Percentiles rank a stretch among this genome's conserved stretches.
Evolutionary conservation across 2,113 vertebrate species (phyloP).

Genomic region (Semnornis frantzii): DNA sequence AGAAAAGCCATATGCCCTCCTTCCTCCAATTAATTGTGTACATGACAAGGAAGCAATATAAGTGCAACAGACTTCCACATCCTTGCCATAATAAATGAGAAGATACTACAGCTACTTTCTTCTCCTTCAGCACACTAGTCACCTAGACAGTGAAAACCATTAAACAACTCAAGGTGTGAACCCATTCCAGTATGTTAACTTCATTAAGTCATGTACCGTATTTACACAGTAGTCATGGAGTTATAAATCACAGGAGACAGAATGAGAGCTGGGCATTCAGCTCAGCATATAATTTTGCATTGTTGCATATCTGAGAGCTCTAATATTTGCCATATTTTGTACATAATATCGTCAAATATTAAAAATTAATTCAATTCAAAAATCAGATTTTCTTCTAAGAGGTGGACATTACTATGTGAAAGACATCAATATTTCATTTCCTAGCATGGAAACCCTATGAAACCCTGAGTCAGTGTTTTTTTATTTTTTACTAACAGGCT

Average conservation of each 20-base stretch:
- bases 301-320: slow-evolving; percentile 25
- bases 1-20: background rate
- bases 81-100: slow-evolving; percentile 23
- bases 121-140: background rate
- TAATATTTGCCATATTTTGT: slow-evolving; percentile 43
- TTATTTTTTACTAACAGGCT: background rate
- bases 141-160: slow-evolving; percentile 13
- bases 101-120: background rate
- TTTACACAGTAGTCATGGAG: slow-evolving; percentile 66
- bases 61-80: background rate
- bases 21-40: background rate
- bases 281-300: slow-evolving; percentile 74
- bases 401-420: background rate
- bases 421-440: background rate
- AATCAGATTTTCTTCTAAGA: slow-evolving; percentile 26
- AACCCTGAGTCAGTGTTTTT: background rate
- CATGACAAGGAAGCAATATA: background rate
- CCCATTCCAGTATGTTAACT: slow-evolving; percentile 41
- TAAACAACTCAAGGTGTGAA: slow-evolving; percentile 47
- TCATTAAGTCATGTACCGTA: slow-evolving; percentile 79
- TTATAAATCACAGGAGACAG: slow-evolving; percentile 88
- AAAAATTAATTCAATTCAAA: slow-evolving; percentile 60
- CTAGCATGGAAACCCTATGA: background rate
- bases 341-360: slow-evolving; percentile 49
- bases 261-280: slow-evolving; percentile 87